phyloP scores from a whole-genome alignment of 1,140 invertebrate genomes.

The Drosophila arizonae region DNA sequence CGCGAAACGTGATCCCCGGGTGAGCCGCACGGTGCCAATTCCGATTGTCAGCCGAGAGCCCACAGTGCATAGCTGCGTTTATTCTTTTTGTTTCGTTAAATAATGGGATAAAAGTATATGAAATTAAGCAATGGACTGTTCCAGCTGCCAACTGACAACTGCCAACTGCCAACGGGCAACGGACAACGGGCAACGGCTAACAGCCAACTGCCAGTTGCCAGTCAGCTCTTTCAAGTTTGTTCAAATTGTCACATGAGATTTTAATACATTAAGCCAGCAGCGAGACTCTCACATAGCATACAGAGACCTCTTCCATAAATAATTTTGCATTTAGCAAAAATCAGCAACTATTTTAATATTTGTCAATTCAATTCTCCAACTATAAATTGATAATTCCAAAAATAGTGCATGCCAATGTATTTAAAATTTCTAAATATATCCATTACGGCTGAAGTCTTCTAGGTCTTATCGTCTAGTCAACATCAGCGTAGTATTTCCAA shows the following conservation, averaged over 20 bases:
- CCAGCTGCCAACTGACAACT: conserved; percentile 23
- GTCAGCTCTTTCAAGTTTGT: conserved; percentile 35
- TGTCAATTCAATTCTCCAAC: neutral
- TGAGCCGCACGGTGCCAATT: conserved; percentile 7
- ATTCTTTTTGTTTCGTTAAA: conserved; percentile 19
- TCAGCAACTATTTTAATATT: too few relatives aligned
- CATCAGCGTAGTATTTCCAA: neutral
- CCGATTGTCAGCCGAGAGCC: conserved; percentile 6
- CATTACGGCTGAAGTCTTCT: neutral
- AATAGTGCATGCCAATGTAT: neutral
- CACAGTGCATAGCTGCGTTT: neutral
- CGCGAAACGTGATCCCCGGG: conserved; percentile 43
- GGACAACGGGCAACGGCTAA: neutral
- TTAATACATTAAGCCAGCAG: conserved; percentile 34
- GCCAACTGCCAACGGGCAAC: neutral
- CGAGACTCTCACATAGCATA: neutral
- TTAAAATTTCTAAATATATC: neutral
- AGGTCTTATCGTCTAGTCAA: neutral
- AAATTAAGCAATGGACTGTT: conserved; percentile 41
- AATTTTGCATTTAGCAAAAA: too few relatives aligned
- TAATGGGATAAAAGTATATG: conserved; percentile 47
- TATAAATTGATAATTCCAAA: neutral
- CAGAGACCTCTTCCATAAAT: too few relatives aligned
- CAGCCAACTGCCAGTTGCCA: conserved; percentile 25
- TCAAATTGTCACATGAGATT: conserved; percentile 26